Evolutionary conservation across 1,140 invertebrate genomes (phyloP), one percentile per base, ranked within the genome.

Genomic region (Bombus terrestris): DNA sequence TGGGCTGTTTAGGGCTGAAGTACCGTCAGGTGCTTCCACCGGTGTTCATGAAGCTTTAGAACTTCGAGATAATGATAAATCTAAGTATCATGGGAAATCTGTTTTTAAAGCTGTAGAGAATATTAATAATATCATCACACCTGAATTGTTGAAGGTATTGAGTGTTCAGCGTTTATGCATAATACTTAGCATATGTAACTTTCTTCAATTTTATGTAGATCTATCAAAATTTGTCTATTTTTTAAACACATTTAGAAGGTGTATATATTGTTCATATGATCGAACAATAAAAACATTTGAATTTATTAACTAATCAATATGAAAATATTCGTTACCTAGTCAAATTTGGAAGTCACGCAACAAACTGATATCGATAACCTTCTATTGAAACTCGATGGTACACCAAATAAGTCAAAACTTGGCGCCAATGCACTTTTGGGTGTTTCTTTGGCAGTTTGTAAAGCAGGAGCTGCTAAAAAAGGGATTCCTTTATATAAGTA

Each of bases 391-490:
- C 95, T 99, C 73, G 99, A 99, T 96, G 99, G 99, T 43, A 99
- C 99, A 83, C 98, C 99, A 88, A 99, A 99, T 95, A 99, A 99
- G 96, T 97, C 97, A 39, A 99, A 98, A 92, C 96, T 99, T 90
- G 99, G 99, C 91, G 99, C 99, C 79, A 99, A 99, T 96, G 99
- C 99, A 73, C 99, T 99, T 95, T 96, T 99, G 81, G 99, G 99
- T 83, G 98, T 99, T 25, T 99, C 99, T 15, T 95, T 99, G 91
- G 99, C 99, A 88, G 97, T 99, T 0, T 98, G 97, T 94, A 99
- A 99, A 95, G 99, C 99, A 93, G 99, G 98, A 80, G 99, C 99
- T 91, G 98, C 98, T 86, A 98, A 99, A 93, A 99, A 99, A 95
- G 97, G 97, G 73, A 95, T 99, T 53, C 98, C 98, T n/a, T 96